Evolutionary conservation across 2,797 vertebrate genomes (phyloP).

Genomic region (Acrossocheilus wenchowensis): DNA sequence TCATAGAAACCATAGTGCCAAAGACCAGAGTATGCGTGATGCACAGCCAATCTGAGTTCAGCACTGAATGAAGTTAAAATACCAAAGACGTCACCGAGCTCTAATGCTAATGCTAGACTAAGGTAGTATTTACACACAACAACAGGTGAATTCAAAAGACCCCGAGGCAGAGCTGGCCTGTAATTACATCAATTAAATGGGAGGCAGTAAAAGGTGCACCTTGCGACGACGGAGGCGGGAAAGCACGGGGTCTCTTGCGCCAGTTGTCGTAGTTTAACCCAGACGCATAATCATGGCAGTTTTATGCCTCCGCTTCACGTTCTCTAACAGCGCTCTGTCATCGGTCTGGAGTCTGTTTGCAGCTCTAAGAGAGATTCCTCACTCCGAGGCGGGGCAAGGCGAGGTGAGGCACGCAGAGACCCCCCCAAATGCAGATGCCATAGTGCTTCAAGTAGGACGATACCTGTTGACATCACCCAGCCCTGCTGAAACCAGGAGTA

Average conservation of each 20-base stretch:
- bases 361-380: slow-evolving; percentile 58
- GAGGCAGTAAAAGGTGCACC: slow-evolving; percentile 69
- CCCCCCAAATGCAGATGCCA: slow-evolving; percentile 20
- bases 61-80: slow-evolving; percentile 11
- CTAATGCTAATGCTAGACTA: slow-evolving; percentile 16
- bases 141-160: slow-evolving; percentile 35
- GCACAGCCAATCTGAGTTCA: background rate
- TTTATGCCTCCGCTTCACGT: background rate
- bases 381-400: slow-evolving; percentile 2
- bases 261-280: slow-evolving; percentile 14
- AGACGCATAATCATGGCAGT: background rate
- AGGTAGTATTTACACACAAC: slow-evolving; percentile 22
- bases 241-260: slow-evolving; percentile 63
- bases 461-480: slow-evolving; percentile 50
- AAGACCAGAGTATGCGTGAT: background rate
- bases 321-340: slow-evolving; percentile 26
- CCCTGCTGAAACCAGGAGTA: slow-evolving; percentile 43
- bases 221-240: slow-evolving; percentile 61
- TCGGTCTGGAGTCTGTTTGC: slow-evolving; percentile 61
- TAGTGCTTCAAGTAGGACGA: slow-evolving; percentile 47
- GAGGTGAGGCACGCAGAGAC: slow-evolving; percentile 29
- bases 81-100: background rate
- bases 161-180: slow-evolving; percentile 13
- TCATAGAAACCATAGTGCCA: background rate
- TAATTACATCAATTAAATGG: slow-evolving; percentile 49